Evolutionary conservation across 2,888 invertebrate genomes (phyloP), one percentile per base, ranked within the genome.

Genomic region (Liopterus haemorrhoidalis): DNA sequence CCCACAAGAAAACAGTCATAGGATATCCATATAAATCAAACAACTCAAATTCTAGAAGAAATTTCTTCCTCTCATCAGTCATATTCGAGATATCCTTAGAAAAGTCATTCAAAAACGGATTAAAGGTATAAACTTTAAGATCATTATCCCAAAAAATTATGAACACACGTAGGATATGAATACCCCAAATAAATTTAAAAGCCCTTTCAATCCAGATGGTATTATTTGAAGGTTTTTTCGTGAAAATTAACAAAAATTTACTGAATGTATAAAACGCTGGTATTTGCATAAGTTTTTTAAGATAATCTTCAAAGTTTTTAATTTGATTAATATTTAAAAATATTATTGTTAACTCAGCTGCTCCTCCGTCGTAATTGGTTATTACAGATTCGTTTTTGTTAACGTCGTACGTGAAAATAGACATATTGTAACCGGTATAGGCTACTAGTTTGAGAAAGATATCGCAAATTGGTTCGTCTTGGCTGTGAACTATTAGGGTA

Each of bases 141-240:
- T 32, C 8, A 8, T 22, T 9, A 15, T 32, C 5, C 9, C 14
- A 5, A 33, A 45, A 39, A 21, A 31, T 20, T 11, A 45, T 15
- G 33, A 45, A 45, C 18, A 45, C 31, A 21, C 45, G 22, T 15
- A 45, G 27, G 15, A 45, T 32, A 15, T 45, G 38, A 15, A 38
- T 24, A 15, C 16, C 25, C 45, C 45, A 45, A 9, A 45, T 39
- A 11, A 5, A 4, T 2, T 9, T n/a, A 32, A 45, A 45, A 3
- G 20, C 20, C n/a, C 33, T 15, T 18, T 32, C 24, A 4, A 45
- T 25, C 45, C 45, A 45, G 18, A 18, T 16, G n/a, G 24, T 24
- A 18, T 37, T 18, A 14, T 45, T 33, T 15, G 18, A n/a, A 4
- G 39, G 45, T 14, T n/a, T n/a, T n/a, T n/a, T n/a, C n/a, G n/a